Evolutionary conservation across 64 coral and sea anemone species (phyloP).

Genomic region (Dendronephthya gigantea): DNA sequence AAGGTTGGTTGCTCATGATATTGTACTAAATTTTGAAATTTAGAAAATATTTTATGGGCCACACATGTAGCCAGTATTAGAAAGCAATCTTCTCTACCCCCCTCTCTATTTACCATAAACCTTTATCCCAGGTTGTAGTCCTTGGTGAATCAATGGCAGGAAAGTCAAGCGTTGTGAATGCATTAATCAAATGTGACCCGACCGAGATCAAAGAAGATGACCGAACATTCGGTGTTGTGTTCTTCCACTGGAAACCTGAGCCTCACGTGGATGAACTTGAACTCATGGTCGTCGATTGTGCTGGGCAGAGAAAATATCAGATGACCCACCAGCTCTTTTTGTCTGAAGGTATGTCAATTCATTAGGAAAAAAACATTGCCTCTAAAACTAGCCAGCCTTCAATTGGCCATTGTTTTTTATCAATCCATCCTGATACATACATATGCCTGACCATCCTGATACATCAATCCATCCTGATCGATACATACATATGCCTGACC

Average conservation of each 20-base stretch:
- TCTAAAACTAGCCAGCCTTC: no score
- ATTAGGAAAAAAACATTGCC: no score
- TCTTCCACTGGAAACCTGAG: slow-evolving; percentile 52
- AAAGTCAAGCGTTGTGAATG: slow-evolving; percentile 60
- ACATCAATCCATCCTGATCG: no score
- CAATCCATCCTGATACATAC: no score
- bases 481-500: no score
- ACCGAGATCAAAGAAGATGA: slow-evolving; percentile 35
- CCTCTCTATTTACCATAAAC: no score
- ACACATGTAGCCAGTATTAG: no score
- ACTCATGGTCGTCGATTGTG: slow-evolving; percentile 79
- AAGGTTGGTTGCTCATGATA: slow-evolving; percentile 19
- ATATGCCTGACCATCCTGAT: no score
- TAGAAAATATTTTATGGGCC: no score
- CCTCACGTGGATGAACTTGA: slow-evolving; percentile 42
- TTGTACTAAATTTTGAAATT: no score
- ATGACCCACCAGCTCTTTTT: slow-evolving; percentile 91
- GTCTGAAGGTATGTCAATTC: slow-evolving; percentile 92
- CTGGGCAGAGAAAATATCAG: slow-evolving; percentile 71
- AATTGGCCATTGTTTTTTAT: no score
- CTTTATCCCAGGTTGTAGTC: slow-evolving; percentile 33
- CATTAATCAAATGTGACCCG: slow-evolving; percentile 39
- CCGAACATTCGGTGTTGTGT: slow-evolving; percentile 68
- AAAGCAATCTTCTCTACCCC: no score
- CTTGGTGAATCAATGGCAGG: slow-evolving; percentile 81